Conservation (phyloP, 2,888 invertebrate species). For the Mythimna impura region DNA sequence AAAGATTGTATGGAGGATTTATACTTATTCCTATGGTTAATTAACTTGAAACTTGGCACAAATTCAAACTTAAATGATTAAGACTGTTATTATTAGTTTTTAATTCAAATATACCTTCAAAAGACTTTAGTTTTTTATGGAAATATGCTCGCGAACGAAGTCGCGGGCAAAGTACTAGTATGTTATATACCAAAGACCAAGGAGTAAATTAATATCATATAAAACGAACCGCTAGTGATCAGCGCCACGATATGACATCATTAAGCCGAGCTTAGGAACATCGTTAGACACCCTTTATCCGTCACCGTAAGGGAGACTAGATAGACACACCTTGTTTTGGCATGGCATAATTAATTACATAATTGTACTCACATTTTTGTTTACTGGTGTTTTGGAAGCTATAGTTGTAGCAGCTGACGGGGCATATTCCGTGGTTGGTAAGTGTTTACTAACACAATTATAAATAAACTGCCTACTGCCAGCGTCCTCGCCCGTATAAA, state of each 20-base stretch:
- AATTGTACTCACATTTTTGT: slow-evolving; percentile 16
- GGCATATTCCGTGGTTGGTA: background rate
- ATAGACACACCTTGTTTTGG: slow-evolving; percentile 27
- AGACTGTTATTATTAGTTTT: no score
- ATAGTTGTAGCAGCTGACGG: background rate
- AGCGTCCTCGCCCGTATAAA: no score
- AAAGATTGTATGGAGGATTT: no score
- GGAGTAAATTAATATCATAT: slow-evolving; percentile 47
- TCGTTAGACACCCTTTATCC: slow-evolving; percentile 49
- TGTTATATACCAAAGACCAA: slow-evolving; percentile 8
- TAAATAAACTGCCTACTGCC: background rate
- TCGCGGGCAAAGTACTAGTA: background rate
- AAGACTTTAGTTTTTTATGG: no score
- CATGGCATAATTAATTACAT: slow-evolving; percentile 33
- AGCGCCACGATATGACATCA: slow-evolving; percentile 34
- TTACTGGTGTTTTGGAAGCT: background rate
- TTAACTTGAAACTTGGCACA: no score
- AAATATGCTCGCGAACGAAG: no score
- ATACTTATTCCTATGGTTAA: no score
- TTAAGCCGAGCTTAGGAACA: slow-evolving; percentile 43
- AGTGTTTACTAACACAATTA: background rate
- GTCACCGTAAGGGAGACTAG: slow-evolving; percentile 18
- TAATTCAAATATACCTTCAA: no score
- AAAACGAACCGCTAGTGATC: slow-evolving; percentile 34
- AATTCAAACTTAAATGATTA: no score